These are phyloP conservation scores for Galago senegalensis DNA, from an alignment of 2,797 vertebrate genomes.

Conservation along the genomic window DNA sequence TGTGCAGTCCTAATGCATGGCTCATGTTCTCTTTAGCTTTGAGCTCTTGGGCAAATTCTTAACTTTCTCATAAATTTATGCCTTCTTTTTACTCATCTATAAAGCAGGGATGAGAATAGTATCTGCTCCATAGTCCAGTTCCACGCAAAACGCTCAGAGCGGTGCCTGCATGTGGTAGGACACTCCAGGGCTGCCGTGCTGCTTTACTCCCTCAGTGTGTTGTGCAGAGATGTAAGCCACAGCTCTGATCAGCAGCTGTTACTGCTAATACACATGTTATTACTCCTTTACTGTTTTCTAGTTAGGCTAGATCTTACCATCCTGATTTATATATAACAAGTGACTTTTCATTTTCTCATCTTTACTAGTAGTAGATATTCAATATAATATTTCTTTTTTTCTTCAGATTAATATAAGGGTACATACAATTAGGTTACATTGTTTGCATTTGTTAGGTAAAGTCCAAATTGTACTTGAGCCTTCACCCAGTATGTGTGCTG, in stretches of 20 bases:
- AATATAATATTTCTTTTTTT: background rate
- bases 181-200: background rate
- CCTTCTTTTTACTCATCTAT: constrained; percentile 12
- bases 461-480: too few relatives aligned
- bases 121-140: background rate
- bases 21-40: background rate
- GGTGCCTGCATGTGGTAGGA: background rate
- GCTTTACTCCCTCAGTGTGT: background rate
- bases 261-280: background rate
- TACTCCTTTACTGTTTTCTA: background rate
- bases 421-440: too few relatives aligned
- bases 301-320: background rate
- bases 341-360: constrained; percentile 5
- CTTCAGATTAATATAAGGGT: too few relatives aligned
- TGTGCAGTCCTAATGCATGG: background rate
- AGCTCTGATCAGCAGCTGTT: background rate
- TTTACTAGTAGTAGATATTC: background rate
- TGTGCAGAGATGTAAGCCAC: background rate
- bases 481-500: too few relatives aligned
- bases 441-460: too few relatives aligned
- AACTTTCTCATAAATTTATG: background rate
- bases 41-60: background rate
- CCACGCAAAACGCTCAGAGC: background rate
- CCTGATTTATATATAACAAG: background rate
- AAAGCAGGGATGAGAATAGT: background rate